Evolutionary conservation across 2,888 invertebrate genomes (phyloP).

Genomic region (Zygothrica quintamaculata): DNA sequence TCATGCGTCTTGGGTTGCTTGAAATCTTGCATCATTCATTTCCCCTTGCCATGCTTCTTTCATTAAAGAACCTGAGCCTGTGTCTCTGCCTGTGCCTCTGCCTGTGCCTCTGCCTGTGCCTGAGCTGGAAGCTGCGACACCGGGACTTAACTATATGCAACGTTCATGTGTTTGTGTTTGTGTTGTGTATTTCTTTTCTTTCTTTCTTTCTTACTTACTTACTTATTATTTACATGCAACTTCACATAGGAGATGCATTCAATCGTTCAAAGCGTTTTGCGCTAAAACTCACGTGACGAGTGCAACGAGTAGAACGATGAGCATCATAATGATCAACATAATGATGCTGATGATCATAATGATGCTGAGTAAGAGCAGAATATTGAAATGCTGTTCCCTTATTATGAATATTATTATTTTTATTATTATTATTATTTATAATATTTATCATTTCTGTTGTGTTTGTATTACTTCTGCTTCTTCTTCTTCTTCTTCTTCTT

Average conservation of each 20-base stretch:
- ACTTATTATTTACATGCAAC: too few species aligned
- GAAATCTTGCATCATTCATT: slow-evolving; percentile 5
- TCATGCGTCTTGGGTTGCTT: background rate
- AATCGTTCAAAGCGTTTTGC: slow-evolving; percentile 78
- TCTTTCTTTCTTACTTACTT: too few species aligned
- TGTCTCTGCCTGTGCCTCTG: too few species aligned
- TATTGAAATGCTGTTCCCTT: slow-evolving; percentile 30
- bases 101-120: too few species aligned
- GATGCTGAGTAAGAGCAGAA: too few species aligned
- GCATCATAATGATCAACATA: background rate
- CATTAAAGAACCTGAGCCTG: too few species aligned
- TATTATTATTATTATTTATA: slow-evolving; percentile 13
- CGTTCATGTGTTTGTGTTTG: slow-evolving; percentile 17
- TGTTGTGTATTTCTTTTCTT: too few species aligned
- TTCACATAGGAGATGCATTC: slow-evolving; percentile 60
- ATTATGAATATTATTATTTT: slow-evolving; percentile 1
- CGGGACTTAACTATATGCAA: slow-evolving; percentile 41
- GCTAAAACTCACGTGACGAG: slow-evolving; percentile 80
- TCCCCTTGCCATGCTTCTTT: background rate
- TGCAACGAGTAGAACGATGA: slow-evolving; percentile 52
- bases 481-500: slow-evolving; percentile 14
- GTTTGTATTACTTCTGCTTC: background rate
- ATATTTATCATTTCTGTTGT: background rate
- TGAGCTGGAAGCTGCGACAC: slow-evolving; percentile 3
- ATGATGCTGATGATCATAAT: background rate